Evolutionary conservation across 2,113 vertebrate species (phyloP).

Genomic region (Psilopsiagon aurifrons): DNA sequence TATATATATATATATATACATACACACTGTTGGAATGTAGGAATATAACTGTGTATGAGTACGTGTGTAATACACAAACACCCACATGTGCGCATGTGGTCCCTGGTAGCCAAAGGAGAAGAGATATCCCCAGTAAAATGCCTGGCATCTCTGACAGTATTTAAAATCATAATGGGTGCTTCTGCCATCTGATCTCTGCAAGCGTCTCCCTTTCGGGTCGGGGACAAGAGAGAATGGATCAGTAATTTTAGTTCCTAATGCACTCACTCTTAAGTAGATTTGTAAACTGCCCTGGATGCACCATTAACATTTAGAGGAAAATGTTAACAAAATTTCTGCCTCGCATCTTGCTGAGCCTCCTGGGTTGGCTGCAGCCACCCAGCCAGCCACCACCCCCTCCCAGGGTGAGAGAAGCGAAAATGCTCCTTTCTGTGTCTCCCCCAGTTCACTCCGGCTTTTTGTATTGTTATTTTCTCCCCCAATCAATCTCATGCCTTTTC

Average conservation of each 20-base stretch:
- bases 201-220: slow-evolving; percentile 66
- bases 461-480: slow-evolving; percentile 48
- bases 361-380: slow-evolving; percentile 47
- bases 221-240: slow-evolving; percentile 65
- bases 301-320: slow-evolving; percentile 78
- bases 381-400: slow-evolving; percentile 28
- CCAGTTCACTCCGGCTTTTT: neutral
- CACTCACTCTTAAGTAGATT: slow-evolving; percentile 75
- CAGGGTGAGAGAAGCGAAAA: slow-evolving; percentile 7
- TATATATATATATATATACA: neutral
- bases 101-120: slow-evolving; percentile 25
- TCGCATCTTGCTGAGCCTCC: slow-evolving; percentile 54
- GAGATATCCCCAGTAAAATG: slow-evolving; percentile 63
- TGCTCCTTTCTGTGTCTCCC: neutral
- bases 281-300: slow-evolving; percentile 75
- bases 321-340: slow-evolving; percentile 76
- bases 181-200: slow-evolving; percentile 70
- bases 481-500: slow-evolving; percentile 58
- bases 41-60: neutral
- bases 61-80: neutral
- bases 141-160: slow-evolving; percentile 67
- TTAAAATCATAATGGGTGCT: slow-evolving; percentile 73
- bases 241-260: slow-evolving; percentile 80
- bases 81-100: neutral
- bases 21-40: neutral